Conservation (phyloP, 2,888 invertebrate species). For the Pilophorus perplexus region DNA sequence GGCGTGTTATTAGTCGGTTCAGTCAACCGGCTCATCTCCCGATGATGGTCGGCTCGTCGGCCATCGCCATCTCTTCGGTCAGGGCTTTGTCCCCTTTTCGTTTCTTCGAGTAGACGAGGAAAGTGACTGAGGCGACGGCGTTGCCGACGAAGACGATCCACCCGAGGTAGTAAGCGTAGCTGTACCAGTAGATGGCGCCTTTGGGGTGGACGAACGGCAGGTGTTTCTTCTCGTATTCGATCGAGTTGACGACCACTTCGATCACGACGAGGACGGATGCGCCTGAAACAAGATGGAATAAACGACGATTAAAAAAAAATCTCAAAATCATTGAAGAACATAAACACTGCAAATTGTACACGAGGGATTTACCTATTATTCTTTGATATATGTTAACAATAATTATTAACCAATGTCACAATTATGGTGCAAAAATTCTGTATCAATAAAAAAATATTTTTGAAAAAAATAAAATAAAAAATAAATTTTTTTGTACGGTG, state of each 20-base stretch:
- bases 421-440: too few relatives aligned
- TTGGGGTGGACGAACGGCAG: constrained; percentile 66
- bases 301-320: too few relatives aligned
- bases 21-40: constrained; percentile 54
- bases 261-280: constrained; percentile 77
- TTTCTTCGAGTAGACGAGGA: constrained; percentile 78
- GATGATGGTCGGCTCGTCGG: constrained; percentile 80
- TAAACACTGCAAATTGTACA: too few relatives aligned
- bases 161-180: constrained; percentile 69
- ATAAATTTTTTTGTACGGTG: too few relatives aligned
- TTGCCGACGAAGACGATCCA: constrained; percentile 75
- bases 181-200: constrained; percentile 60
- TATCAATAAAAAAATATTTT: too few relatives aligned
- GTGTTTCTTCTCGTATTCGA: constrained; percentile 67
- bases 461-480: too few relatives aligned
- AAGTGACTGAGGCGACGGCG: constrained; percentile 65
- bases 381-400: too few relatives aligned
- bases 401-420: too few relatives aligned
- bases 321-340: too few relatives aligned
- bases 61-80: constrained; percentile 77
- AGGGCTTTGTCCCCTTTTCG: constrained; percentile 80
- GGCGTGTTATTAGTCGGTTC: too few relatives aligned
- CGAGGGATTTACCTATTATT: too few relatives aligned
- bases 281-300: constrained; percentile 62
- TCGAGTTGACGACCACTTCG: constrained; percentile 72